Percentiles rank a stretch among this genome's conserved stretches.
Evolutionary conservation across 2,888 invertebrate species (phyloP).

Genomic region (Cremastobaeus sp.): DNA sequence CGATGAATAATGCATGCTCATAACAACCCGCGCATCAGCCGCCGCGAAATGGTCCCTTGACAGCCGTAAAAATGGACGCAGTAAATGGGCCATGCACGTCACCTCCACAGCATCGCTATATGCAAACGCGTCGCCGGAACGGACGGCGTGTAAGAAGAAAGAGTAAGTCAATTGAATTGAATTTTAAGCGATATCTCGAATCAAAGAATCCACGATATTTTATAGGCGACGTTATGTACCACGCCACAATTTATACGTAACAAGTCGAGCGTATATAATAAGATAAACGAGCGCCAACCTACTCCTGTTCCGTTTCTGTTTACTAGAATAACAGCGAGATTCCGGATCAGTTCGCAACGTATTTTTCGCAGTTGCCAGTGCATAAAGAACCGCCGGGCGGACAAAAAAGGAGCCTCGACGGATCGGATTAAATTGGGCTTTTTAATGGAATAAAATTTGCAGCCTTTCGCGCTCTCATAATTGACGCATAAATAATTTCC

Average conservation of each 20-base stretch:
- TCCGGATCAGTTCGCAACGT: no score
- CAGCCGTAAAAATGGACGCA: conserved; percentile 56
- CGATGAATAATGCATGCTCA: conserved; percentile 53
- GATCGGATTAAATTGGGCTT: no score
- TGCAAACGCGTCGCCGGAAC: conserved; percentile 51
- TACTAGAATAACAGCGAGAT: no score
- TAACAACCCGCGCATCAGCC: conserved; percentile 43
- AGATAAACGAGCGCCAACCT: conserved; percentile 21
- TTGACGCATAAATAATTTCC: conserved; percentile 11
- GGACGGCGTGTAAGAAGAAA: conserved; percentile 45
- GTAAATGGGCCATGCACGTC: conserved; percentile 57
- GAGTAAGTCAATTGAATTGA: conserved; percentile 57
- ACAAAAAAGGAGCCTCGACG: no score
- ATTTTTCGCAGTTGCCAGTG: no score
- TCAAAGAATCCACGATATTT: conserved; percentile 57
- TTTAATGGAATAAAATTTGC: no score
- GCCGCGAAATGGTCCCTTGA: conserved; percentile 46
- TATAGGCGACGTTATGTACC: conserved; percentile 49
- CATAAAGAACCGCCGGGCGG: no score
- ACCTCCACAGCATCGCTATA: conserved; percentile 40
- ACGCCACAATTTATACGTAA: conserved; percentile 44
- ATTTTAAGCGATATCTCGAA: conserved; percentile 54
- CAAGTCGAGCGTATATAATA: conserved; percentile 27
- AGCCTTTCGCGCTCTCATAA: no score
- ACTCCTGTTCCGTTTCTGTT: neutral